These are phyloP conservation scores for Sebastes trivittatus DNA, from an alignment of 2,797 vertebrate genomes.

Conservation along the genomic window DNA sequence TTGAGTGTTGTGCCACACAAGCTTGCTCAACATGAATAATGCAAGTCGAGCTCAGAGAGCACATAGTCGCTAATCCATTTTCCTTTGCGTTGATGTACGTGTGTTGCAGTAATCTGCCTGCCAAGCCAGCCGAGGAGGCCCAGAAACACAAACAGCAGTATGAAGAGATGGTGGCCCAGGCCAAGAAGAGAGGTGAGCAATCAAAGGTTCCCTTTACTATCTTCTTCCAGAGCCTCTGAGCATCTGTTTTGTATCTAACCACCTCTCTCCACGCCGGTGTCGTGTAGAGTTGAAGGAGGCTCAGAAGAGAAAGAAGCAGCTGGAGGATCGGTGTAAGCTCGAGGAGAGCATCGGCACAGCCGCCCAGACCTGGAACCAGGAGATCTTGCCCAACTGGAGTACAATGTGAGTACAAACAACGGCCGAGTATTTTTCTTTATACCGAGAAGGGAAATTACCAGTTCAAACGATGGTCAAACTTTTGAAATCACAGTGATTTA, in stretches of 20 bases:
- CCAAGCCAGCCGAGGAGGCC: conserved; percentile 93
- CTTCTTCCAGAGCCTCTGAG: not conserved
- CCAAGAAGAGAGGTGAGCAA: conserved; percentile 89
- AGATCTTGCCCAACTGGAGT: conserved; percentile 95
- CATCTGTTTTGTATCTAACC: not conserved
- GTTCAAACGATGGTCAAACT: too few relatives aligned
- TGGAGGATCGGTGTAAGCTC: conserved; percentile 90
- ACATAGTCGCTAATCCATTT: not conserved
- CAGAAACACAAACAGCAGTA: conserved; percentile 94
- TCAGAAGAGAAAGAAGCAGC: conserved; percentile 91
- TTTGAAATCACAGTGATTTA: too few relatives aligned
- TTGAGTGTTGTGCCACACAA: not conserved
- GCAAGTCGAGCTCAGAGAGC: conserved; percentile 18
- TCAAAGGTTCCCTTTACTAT: not conserved
- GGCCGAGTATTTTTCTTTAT: too few relatives aligned
- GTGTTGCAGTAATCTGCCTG: conserved; percentile 90
- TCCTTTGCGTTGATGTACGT: not conserved
- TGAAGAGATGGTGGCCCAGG: conserved; percentile 96
- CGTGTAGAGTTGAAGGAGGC: conserved; percentile 90
- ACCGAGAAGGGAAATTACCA: too few relatives aligned
- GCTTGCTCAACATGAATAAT: conserved; percentile 67
- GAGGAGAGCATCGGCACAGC: conserved; percentile 95
- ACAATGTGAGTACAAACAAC: conserved; percentile 82
- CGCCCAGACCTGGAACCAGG: conserved; percentile 92
- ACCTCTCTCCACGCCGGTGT: not conserved